These are phyloP conservation scores for Brachyistius frenatus DNA, from an alignment of 2,113 vertebrate species.

Conservation along the genomic window DNA sequence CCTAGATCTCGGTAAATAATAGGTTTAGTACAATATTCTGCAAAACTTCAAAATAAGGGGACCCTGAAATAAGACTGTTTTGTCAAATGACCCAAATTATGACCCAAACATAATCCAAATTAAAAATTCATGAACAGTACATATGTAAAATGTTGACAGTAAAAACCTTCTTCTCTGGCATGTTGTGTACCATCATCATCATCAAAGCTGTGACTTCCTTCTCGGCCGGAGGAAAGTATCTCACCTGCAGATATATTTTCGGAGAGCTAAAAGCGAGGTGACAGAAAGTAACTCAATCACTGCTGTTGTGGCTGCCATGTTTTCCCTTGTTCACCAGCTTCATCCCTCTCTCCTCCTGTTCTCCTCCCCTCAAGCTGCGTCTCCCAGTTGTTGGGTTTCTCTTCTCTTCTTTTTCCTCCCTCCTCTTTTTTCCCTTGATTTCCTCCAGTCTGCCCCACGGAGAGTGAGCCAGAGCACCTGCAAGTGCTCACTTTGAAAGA, in stretches of 20 bases:
- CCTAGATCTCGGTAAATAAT: too few species aligned
- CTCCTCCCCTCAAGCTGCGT: constrained; percentile 27
- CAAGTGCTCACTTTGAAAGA: constrained; percentile 95
- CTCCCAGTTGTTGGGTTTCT: constrained; percentile 29
- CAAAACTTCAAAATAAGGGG: background rate
- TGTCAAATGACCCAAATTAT: background rate
- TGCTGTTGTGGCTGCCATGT: constrained; percentile 63
- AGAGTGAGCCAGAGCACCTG: constrained; percentile 89
- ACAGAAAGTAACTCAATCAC: constrained; percentile 69
- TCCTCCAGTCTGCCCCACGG: constrained; percentile 72
- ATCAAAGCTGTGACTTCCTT: constrained; percentile 5
- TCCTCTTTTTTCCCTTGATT: constrained; percentile 55
- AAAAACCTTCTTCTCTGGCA: background rate
- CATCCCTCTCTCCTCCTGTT: constrained; percentile 44
- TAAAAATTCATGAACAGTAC: background rate
- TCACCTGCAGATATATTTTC: constrained; percentile 60
- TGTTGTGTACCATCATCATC: constrained; percentile 4
- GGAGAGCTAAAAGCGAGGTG: constrained; percentile 39
- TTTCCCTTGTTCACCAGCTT: constrained; percentile 57
- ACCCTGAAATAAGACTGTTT: background rate
- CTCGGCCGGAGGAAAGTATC: constrained; percentile 36
- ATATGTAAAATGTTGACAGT: constrained; percentile 1
- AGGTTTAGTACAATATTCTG: too few species aligned
- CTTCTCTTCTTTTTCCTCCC: constrained; percentile 2
- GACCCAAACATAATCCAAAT: background rate